These are phyloP conservation scores for Felis catus DNA, from an alignment of 2,113 vertebrate genomes.

Conservation along the genomic window F.catus_Fca126_mat1.0 CM031415.1:100100001-100100500, in stretches of 20 bases:
- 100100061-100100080: neutral
- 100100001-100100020: neutral
- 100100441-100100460: conserved; percentile 33
- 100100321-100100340: neutral
- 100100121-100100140: neutral
- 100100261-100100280: neutral
- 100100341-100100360: neutral
- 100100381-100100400: neutral
- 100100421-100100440: conserved; percentile 8
- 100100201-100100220: neutral
- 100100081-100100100: neutral
- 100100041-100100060: neutral
- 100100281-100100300: neutral
- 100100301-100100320: neutral
- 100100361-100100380: neutral
- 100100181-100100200: neutral
- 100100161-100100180: neutral
- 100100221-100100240: neutral
- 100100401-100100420: conserved; percentile 9
- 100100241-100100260: neutral
- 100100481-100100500: neutral
- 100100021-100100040: neutral
- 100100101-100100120: neutral
- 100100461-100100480: neutral
- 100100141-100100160: neutral